A percentile compares a stretch with the other conserved stretches of the same genome.
phyloP scores from a whole-genome alignment of 1,140 invertebrate genomes.

The Proales similis region DNA sequence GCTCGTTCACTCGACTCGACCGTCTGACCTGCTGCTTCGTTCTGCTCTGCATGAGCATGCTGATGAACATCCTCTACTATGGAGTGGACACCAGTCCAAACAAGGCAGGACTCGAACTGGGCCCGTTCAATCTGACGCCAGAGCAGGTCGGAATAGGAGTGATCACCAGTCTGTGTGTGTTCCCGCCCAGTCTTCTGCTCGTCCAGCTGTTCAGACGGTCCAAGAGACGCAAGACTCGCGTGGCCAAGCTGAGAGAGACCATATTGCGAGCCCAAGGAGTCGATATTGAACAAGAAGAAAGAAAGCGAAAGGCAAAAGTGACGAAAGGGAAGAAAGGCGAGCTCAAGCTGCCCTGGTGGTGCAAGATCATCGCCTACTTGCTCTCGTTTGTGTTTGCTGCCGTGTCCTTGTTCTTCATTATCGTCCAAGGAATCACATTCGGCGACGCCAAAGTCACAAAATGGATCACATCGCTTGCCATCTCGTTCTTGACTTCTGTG shows the following conservation, averaged over 20 bases:
- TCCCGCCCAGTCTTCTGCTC: neutral
- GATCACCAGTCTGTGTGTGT: neutral
- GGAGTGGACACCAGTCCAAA: constrained; percentile 14
- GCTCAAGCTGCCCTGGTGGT: constrained; percentile 55
- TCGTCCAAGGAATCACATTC: constrained; percentile 58
- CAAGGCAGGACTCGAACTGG: constrained; percentile 41
- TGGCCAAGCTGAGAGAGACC: neutral
- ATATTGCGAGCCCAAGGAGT: neutral
- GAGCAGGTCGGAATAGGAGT: constrained; percentile 40
- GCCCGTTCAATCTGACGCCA: constrained; percentile 53
- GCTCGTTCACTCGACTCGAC: constrained; percentile 51
- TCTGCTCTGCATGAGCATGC: constrained; percentile 57
- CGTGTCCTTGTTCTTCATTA: constrained; percentile 56
- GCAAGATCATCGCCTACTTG: constrained; percentile 55
- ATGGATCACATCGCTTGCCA: constrained; percentile 58
- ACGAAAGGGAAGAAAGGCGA: constrained; percentile 5
- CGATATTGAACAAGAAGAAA: neutral
- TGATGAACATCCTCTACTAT: constrained; percentile 60
- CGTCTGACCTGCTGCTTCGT: constrained; percentile 57
- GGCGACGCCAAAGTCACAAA: constrained; percentile 57
- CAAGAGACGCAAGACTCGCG: neutral
- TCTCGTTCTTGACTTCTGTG: constrained; percentile 57
- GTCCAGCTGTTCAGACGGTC: constrained; percentile 14
- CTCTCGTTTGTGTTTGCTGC: constrained; percentile 52
- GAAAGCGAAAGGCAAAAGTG: neutral